Conservation (phyloP, 2,113 vertebrate genomes). For the Paratilapia polleni region DNA sequence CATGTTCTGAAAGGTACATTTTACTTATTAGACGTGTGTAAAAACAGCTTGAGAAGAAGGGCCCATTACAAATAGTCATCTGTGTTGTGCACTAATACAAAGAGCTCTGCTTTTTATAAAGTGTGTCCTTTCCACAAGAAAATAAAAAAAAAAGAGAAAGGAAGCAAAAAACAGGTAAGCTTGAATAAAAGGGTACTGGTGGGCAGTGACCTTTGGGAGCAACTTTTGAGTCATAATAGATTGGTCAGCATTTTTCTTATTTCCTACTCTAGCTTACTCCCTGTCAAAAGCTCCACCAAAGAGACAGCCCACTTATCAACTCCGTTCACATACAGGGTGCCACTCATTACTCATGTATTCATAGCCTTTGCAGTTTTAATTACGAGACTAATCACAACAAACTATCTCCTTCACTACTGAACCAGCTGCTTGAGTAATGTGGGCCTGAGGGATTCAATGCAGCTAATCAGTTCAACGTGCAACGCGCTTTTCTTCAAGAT, state of each 20-base stretch:
- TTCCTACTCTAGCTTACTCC: slow-evolving; percentile 32
- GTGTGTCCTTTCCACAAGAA: neutral
- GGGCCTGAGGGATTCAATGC: slow-evolving; percentile 59
- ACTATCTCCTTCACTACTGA: slow-evolving; percentile 63
- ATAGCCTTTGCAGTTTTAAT: slow-evolving; percentile 77
- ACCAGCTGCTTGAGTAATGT: slow-evolving; percentile 53
- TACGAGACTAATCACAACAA: slow-evolving; percentile 79
- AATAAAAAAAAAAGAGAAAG: neutral
- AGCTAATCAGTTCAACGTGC: slow-evolving; percentile 62
- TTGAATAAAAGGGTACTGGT: neutral
- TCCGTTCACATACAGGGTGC: slow-evolving; percentile 69
- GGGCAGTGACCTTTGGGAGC: slow-evolving; percentile 30
- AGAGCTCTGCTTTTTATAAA: neutral
- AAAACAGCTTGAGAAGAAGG: neutral
- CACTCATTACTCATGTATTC: slow-evolving; percentile 78
- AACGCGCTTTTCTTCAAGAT: slow-evolving; percentile 40
- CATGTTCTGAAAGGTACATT: slow-evolving; percentile 11
- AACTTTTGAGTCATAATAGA: slow-evolving; percentile 13
- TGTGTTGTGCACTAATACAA: neutral
- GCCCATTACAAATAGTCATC: neutral
- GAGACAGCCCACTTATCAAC: slow-evolving; percentile 70
- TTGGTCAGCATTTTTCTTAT: slow-evolving; percentile 37
- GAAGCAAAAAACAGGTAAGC: neutral
- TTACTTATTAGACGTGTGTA: neutral
- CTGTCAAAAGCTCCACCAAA: slow-evolving; percentile 41